phyloP scores from a whole-genome alignment of 2,113 vertebrate genomes.

The Empidonax traillii region DNA sequence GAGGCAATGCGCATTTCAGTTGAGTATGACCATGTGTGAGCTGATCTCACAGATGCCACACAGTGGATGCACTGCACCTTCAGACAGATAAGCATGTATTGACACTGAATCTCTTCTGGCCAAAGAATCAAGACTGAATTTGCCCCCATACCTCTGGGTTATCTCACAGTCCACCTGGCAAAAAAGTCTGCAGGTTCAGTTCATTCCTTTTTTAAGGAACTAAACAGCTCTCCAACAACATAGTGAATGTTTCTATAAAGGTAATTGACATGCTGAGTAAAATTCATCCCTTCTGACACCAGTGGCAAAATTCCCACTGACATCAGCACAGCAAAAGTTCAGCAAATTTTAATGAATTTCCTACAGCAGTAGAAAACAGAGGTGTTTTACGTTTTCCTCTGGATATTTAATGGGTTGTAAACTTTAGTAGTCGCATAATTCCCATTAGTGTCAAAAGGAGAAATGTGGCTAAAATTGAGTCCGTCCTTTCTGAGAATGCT shows the following conservation, averaged over 20 bases:
- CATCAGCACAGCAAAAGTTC: background rate
- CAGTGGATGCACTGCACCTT: fast-evolving
- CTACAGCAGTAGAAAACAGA: background rate
- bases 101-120: background rate
- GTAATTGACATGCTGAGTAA: background rate
- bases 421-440: background rate
- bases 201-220: background rate
- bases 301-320: background rate
- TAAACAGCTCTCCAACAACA: background rate
- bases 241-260: background rate
- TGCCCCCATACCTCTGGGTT: background rate
- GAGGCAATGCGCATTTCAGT: background rate
- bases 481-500: background rate
- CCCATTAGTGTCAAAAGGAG: background rate
- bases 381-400: background rate
- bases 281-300: background rate
- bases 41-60: background rate
- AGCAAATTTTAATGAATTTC: background rate
- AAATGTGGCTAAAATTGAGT: background rate
- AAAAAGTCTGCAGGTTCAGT: background rate
- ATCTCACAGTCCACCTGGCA: background rate
- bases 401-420: background rate
- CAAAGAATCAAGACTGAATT: background rate
- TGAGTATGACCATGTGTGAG: background rate
- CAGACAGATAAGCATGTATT: fast-evolving